These are phyloP conservation scores for Mimachlamys varia DNA, from an alignment of 2,888 invertebrate genomes.

Conservation along the genomic window DNA sequence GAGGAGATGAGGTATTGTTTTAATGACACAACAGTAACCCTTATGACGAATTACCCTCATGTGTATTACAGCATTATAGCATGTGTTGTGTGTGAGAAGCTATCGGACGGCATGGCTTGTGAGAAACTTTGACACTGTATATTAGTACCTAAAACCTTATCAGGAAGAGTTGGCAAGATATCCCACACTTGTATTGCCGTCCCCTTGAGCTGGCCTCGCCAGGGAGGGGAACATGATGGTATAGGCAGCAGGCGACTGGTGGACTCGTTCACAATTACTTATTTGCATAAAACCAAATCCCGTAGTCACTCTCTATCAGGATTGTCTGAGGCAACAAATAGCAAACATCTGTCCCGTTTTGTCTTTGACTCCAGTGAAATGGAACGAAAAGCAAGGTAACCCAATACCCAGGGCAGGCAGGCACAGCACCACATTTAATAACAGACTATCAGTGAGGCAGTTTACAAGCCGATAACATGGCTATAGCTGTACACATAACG, in stretches of 20 bases:
- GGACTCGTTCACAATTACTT: background rate
- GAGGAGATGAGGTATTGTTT: background rate
- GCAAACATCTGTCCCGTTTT: constrained; percentile 29
- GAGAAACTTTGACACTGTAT: background rate
- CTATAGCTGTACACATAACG: background rate
- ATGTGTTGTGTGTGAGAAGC: background rate
- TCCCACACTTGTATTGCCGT: background rate
- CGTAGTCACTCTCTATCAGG: background rate
- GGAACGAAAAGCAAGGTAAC: constrained; percentile 19
- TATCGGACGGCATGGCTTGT: background rate
- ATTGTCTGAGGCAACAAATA: background rate
- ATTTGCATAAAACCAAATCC: constrained; percentile 29
- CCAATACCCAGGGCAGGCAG: background rate
- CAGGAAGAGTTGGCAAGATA: background rate
- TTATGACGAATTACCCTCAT: background rate
- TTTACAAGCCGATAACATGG: background rate
- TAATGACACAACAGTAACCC: background rate
- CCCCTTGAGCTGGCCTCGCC: background rate
- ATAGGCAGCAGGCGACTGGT: constrained; percentile 4
- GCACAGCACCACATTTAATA: background rate
- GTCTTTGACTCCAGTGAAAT: constrained; percentile 29
- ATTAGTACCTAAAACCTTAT: background rate
- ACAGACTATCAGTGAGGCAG: background rate
- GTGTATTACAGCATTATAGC: background rate
- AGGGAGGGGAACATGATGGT: background rate